phyloP scores from a whole-genome alignment of 2,113 vertebrate genomes.

The Macquaria ambigua region DNA sequence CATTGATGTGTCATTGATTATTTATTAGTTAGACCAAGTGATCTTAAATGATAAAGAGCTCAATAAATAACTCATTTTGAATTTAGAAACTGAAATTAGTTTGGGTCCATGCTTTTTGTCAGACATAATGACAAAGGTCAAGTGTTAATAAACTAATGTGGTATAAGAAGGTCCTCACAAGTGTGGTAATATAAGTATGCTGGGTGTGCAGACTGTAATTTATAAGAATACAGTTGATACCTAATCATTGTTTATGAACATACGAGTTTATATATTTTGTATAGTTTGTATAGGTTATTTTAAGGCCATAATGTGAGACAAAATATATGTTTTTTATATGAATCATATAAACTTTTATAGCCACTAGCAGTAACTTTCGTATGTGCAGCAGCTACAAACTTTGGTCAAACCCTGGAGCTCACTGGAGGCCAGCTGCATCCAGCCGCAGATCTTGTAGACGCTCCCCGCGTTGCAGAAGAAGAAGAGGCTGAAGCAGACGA shows the following conservation, averaged over 20 bases:
- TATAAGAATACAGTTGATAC: not conserved
- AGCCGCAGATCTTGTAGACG: slow-evolving; percentile 97
- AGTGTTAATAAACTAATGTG: too few relatives aligned
- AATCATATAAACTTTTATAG: not conserved
- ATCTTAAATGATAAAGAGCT: not conserved
- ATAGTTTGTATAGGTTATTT: not conserved
- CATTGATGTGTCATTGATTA: not conserved
- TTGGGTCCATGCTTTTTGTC: not conserved
- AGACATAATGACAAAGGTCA: too few relatives aligned
- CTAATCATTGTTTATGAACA: not conserved
- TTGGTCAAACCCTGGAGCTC: slow-evolving; percentile 55
- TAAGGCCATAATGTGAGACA: not conserved
- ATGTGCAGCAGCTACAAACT: not conserved
- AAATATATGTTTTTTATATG: not conserved
- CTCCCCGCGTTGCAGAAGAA: slow-evolving; percentile 97
- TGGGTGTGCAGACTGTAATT: not conserved
- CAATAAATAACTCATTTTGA: not conserved
- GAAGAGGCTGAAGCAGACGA: slow-evolving; percentile 96
- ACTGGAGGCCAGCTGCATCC: slow-evolving; percentile 99
- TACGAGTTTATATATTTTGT: not conserved
- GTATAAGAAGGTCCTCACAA: not conserved
- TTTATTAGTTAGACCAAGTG: not conserved
- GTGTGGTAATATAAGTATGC: not conserved
- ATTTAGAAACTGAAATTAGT: not conserved
- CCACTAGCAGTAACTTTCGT: too few relatives aligned